These are phyloP conservation scores for Eubasilissa regina DNA, from an alignment of 1,140 invertebrate species.

Conservation along the genomic window DNA sequence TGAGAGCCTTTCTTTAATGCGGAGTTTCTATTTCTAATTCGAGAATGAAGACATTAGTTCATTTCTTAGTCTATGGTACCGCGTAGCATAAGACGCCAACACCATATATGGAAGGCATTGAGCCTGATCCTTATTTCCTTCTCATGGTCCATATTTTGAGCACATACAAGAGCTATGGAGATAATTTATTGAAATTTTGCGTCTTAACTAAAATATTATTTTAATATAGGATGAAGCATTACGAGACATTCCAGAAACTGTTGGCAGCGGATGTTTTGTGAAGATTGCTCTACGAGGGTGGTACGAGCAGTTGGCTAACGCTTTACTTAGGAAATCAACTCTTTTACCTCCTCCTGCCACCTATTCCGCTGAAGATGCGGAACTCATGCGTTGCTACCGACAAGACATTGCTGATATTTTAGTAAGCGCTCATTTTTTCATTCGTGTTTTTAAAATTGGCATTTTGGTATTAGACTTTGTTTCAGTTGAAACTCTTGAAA, in stretches of 20 bases:
- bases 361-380: slow-evolving; percentile 83
- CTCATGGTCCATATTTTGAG: no score
- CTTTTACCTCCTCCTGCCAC: slow-evolving; percentile 64
- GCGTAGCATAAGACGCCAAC: no score
- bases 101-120: no score
- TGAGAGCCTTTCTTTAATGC: no score
- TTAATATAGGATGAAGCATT: slow-evolving; percentile 53
- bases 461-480: no score
- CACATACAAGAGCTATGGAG: no score
- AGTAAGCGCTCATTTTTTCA: slow-evolving; percentile 68
- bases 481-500: no score
- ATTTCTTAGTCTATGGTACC: no score
- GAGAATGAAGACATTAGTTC: no score
- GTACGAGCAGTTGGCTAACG: slow-evolving; percentile 63
- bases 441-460: slow-evolving; percentile 1
- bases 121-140: no score
- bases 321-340: slow-evolving; percentile 66
- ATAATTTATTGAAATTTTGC: no score
- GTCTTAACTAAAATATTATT: not conserved
- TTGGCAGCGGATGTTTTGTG: slow-evolving; percentile 28
- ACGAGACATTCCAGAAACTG: slow-evolving; percentile 36
- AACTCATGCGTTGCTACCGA: slow-evolving; percentile 90
- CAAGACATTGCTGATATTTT: slow-evolving; percentile 93
- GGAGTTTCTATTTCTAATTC: no score
- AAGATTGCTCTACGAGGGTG: slow-evolving; percentile 47